A percentile compares a stretch with the other conserved stretches of the same genome.
Conservation (phyloP, 2,797 vertebrate genomes). For the Austrolebias charrua region DNA sequence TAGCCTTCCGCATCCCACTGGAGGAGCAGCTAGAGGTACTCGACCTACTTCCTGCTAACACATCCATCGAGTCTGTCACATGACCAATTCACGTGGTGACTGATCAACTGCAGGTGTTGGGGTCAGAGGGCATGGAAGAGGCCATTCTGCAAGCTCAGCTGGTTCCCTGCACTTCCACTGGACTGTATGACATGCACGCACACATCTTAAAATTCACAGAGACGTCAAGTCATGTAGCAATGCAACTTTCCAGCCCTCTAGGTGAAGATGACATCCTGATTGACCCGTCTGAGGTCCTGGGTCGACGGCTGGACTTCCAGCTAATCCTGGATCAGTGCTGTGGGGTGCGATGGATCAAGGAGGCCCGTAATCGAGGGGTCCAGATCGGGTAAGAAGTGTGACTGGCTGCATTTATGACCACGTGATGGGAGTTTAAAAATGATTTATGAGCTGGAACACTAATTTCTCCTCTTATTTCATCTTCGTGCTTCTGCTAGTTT, state of each 20-base stretch:
- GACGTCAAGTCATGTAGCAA: neutral
- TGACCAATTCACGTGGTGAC: neutral
- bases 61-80: neutral
- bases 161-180: constrained; percentile 79
- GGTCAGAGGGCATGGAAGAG: constrained; percentile 86
- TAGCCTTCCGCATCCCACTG: constrained; percentile 84
- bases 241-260: constrained; percentile 65
- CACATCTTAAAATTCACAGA: neutral
- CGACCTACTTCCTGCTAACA: neutral
- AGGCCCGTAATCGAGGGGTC: constrained; percentile 78
- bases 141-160: constrained; percentile 81
- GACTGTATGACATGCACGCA: constrained; percentile 75
- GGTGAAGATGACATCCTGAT: constrained; percentile 86
- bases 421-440: neutral
- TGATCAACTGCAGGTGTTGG: constrained; percentile 72
- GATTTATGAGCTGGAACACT: neutral
- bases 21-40: constrained; percentile 85
- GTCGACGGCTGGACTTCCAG: constrained; percentile 85
- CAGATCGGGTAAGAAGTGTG: constrained; percentile 85
- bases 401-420: too few species aligned
- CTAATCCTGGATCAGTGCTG: constrained; percentile 83
- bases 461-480: neutral
- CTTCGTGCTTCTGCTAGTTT: constrained; percentile 72
- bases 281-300: constrained; percentile 85
- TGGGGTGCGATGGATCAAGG: constrained; percentile 86